phyloP scores from a whole-genome alignment of 2,113 vertebrate species.

The Panurus biarmicus region DNA sequence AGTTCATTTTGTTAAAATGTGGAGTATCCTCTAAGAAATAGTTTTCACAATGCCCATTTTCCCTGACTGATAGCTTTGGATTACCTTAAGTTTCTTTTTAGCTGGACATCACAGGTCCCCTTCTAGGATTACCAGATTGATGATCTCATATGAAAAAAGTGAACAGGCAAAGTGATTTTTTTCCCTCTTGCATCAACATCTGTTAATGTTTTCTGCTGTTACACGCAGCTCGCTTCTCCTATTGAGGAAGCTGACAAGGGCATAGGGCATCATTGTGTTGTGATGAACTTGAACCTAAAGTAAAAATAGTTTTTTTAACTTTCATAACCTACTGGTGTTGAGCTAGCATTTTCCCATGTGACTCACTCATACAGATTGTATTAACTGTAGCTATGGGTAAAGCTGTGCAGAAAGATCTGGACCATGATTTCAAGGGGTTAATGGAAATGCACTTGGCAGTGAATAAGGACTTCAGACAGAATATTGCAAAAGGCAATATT shows the following conservation, averaged over 20 bases:
- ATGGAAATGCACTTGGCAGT: not conserved
- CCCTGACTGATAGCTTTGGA: not conserved
- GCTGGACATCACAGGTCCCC: not conserved
- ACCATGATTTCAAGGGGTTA: not conserved
- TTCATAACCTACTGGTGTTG: not conserved
- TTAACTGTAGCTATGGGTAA: not conserved
- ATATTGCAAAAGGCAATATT: not conserved
- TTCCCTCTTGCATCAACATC: not conserved
- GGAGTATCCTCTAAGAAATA: not conserved
- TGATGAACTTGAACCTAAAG: not conserved
- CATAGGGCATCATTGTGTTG: not conserved
- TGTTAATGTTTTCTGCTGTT: not conserved
- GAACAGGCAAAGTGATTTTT: not conserved
- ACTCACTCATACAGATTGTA: not conserved
- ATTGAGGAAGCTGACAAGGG: not conserved
- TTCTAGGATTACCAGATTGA: not conserved
- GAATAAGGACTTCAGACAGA: not conserved
- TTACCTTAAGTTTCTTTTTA: not conserved
- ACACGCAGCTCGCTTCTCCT: not conserved
- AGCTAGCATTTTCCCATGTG: not conserved
- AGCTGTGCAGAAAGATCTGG: not conserved
- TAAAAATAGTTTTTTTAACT: not conserved
- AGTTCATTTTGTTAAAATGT: not conserved
- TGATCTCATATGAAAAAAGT: not conserved
- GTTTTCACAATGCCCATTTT: not conserved